Conservation (phyloP, 2,113 vertebrate species). For the Sprattus sprattus region DNA sequence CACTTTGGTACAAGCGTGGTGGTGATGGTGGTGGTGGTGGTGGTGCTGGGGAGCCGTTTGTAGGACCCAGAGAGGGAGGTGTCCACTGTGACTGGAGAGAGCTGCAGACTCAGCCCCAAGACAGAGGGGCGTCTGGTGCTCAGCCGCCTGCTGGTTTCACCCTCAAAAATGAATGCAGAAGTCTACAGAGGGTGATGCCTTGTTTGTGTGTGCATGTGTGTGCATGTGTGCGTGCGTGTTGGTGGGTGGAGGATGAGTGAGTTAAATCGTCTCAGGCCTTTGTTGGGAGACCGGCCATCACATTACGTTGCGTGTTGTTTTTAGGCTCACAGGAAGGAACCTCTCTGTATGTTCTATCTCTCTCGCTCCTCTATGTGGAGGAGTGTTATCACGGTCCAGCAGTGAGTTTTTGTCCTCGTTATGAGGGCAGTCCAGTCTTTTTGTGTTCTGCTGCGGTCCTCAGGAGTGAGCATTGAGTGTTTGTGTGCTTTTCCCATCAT, state of each 20-base stretch:
- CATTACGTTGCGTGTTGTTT: background rate
- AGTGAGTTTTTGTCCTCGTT: background rate
- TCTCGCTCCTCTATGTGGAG: background rate
- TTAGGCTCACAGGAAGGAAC: background rate
- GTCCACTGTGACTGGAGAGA: constrained; percentile 8
- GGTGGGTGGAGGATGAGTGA: background rate
- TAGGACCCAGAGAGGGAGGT: constrained; percentile 2
- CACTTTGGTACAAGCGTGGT: constrained; percentile 75
- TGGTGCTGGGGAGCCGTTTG: constrained; percentile 21
- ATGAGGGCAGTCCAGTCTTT: background rate
- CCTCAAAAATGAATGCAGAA: constrained; percentile 23
- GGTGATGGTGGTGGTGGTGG: background rate
- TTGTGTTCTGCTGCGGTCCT: background rate
- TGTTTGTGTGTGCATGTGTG: constrained; percentile 10
- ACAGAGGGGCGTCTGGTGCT: background rate
- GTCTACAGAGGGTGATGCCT: constrained; percentile 23
- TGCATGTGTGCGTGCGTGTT: background rate
- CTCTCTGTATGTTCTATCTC: background rate
- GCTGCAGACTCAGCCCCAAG: constrained; percentile 23
- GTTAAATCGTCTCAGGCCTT: background rate
- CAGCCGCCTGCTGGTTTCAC: constrained; percentile 14
- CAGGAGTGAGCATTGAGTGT: background rate
- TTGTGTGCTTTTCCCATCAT: constrained; percentile 18
- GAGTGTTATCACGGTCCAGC: background rate
- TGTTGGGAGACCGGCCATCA: background rate